Evolutionary conservation across 1,140 invertebrate species (phyloP), one percentile per base, ranked within the genome.

Genomic region (silkworm (Bombyx mori)): DNA sequence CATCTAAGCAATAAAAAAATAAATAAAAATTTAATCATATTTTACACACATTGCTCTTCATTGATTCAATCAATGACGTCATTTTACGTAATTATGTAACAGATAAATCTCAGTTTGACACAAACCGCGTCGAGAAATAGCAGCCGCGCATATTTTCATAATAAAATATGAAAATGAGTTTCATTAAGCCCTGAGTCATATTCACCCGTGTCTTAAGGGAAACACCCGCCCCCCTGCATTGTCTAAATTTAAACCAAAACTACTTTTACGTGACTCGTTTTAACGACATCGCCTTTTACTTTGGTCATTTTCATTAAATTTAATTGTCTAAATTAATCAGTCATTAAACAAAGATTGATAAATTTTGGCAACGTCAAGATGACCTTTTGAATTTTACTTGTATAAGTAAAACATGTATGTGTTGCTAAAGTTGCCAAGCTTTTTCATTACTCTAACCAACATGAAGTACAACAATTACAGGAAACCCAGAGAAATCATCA

Each of bases 161-260:
- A 60, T 68, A 67, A 18, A 73, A 70, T 73, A 73, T 73, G 66
- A 68, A 66, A 73, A 71, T 68, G 57, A 68, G 57, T 62, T 63
- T 63, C 50, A 64, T 54, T 52, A 35, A 1, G 26, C 26, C 26
- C 62, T 64, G 62, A 69, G 64, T 66, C 67, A 35, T 35, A 35
- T 35, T 35, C 26, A 35, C 26, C 26, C 26, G 4, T 35, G 26
- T 35, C 26, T 35, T 35, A 35, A 35, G 26, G 26, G 26, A 35
- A 1, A 12, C 22, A 22, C 22, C 48, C 22, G 48, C 22, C 48
- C 48, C 7, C 47, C 51, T 35, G 26, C 42, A 42, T 35, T 52
- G 51, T 42, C 51, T 35, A 42, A 42, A 18, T 51, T 8, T 10
- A 12, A 22, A 52, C 42, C 51, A 42, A 42, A 52, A 42, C n/a